Evolutionary conservation across 1,140 invertebrate genomes (phyloP).

Genomic region (Temnothorax nylanderi): DNA sequence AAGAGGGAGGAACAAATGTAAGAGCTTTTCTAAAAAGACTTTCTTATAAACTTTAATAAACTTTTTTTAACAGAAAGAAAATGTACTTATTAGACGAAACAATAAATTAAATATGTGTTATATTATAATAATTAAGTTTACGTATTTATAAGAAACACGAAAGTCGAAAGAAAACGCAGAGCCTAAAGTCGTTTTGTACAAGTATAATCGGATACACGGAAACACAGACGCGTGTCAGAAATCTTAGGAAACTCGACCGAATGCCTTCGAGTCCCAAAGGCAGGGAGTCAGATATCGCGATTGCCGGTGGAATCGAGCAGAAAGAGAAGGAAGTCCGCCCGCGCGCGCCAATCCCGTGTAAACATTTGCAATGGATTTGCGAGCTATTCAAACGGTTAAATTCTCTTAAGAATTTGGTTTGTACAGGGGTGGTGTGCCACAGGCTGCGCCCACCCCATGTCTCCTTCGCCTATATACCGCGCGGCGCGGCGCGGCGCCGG

Average conservation of each 20-base stretch:
- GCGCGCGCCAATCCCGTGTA: constrained; percentile 83
- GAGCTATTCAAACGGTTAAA: constrained; percentile 86
- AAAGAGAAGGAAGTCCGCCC: constrained; percentile 63
- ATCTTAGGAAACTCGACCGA: constrained; percentile 41
- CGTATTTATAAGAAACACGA: neutral
- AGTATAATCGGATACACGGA: neutral
- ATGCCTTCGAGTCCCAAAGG: constrained; percentile 44
- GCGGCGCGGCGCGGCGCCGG: constrained; percentile 14
- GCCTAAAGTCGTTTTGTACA: neutral
- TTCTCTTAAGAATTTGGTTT: constrained; percentile 86
- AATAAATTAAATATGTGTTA: neutral
- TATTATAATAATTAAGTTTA: neutral
- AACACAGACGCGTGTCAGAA: constrained; percentile 36
- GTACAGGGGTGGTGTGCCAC: constrained; percentile 81
- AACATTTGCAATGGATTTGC: constrained; percentile 86
- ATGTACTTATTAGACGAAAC: neutral
- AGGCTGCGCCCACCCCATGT: constrained; percentile 65
- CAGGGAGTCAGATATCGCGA: constrained; percentile 60
- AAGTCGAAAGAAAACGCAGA: neutral
- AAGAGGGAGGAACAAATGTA: neutral
- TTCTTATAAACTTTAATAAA: neutral
- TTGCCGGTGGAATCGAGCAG: constrained; percentile 48
- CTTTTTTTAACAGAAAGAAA: neutral
- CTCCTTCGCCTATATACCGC: constrained; percentile 50
- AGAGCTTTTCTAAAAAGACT: neutral